Evolutionary conservation across 2,113 vertebrate species (phyloP).

Genomic region (Thamnophis sirtalis): DNA sequence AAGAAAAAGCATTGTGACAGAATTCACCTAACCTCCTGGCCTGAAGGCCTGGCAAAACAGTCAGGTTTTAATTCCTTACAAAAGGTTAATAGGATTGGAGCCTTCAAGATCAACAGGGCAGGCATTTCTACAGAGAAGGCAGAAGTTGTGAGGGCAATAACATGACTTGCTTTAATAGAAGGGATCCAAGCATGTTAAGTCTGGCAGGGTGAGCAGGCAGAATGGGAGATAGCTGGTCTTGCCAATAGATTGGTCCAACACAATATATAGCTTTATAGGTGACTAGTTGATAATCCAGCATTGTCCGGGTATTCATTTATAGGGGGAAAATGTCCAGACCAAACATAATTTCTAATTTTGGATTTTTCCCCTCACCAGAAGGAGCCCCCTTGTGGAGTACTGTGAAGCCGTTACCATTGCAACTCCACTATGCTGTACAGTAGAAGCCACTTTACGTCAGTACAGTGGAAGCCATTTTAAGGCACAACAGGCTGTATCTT

Average conservation of each 20-base stretch:
- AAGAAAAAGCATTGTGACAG: background rate
- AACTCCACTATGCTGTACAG: no score
- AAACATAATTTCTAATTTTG: no score
- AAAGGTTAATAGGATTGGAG: background rate
- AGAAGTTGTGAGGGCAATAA: background rate
- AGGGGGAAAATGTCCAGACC: no score
- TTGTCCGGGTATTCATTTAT: no score
- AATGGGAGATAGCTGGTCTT: background rate
- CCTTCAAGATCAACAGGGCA: background rate
- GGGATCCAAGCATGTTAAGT: background rate
- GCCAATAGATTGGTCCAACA: background rate
- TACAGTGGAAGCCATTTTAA: no score
- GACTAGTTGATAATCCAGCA: no score
- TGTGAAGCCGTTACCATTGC: no score
- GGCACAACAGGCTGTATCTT: no score
- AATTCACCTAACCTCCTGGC: background rate
- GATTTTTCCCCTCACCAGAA: no score
- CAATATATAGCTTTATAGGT: background rate
- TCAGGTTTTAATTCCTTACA: background rate
- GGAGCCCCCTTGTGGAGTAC: no score
- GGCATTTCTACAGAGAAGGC: background rate
- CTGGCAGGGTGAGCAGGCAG: background rate
- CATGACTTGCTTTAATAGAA: background rate
- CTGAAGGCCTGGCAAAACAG: background rate
- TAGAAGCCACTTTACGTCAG: no score